Base-by-base conservation (phyloP, 2,113 vertebrate genomes). In the Morphnarchus princeps region DNA sequence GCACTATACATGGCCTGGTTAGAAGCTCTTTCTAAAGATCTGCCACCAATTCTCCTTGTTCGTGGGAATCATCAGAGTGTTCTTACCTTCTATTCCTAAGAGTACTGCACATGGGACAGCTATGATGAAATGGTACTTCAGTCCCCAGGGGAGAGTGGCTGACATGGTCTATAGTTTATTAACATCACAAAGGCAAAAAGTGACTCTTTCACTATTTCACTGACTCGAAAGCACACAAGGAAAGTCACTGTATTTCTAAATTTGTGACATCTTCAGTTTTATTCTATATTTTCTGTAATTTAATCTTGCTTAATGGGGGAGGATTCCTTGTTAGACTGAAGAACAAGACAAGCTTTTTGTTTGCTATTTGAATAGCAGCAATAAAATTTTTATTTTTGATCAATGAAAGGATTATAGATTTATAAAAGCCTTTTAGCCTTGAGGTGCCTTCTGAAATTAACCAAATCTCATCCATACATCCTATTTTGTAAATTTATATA, bases 21-120 rank as follows among this genome's bases (percentile, higher is more conserved):
- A 96, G 99, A 99, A 97, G 98, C 94, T 4, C 97, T 99, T 34
- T 99, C 99, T 62, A 99, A 98, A 97, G 99, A 99, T 90, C 98
- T 99, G 82, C 99, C 99, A 4, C 99, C 99, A 32, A 98, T 99
- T 92, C 99, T 99, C 1, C 98, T 99, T 34, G 99, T 99, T 59
- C 99, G 99, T 52, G 99, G 99, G 62, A 99, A 99, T 98, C 99
- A 99, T 95, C 99, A 99, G 98, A 99, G 99, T 29, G 99, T 99
- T 95, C 99, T 99, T 93, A 99, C 99, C 65, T 99, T 99, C 98
- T 99, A 99, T 96, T 99, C 99, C 12, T 99, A 99, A 98, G 94
- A 54, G 87, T 91, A 69, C 81, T 77, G 61, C 92, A 66, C 15
- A 34, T 32, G 67, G 67, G 93, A 87, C 90, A 95, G 81, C 95